A percentile compares a stretch with the other conserved stretches of the same genome.
Conservation (phyloP, 2,888 invertebrate genomes). For the Aproaerema taeniolella region DNA sequence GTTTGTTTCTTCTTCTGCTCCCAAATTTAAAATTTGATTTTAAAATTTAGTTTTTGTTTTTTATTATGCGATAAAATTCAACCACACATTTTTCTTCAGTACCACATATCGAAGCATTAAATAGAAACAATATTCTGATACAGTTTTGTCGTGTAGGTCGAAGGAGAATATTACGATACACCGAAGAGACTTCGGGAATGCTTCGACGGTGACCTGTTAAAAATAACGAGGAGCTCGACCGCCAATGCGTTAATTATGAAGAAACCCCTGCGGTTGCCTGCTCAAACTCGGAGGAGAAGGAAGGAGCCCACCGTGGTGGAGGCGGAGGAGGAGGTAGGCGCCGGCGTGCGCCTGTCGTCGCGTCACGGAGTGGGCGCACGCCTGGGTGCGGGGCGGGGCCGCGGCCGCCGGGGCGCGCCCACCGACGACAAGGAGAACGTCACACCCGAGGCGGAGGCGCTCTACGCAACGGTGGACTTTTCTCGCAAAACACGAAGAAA, state of each 20-base stretch:
- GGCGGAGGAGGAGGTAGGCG: slow-evolving; percentile 48
- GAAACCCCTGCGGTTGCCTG: slow-evolving; percentile 83
- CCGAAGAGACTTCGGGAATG: slow-evolving; percentile 84
- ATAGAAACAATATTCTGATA: too few relatives aligned
- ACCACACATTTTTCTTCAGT: too few relatives aligned
- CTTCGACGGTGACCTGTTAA: slow-evolving; percentile 70
- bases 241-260: slow-evolving; percentile 77
- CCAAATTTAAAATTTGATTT: not conserved
- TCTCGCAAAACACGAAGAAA: slow-evolving; percentile 78
- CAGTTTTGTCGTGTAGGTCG: slow-evolving; percentile 34
- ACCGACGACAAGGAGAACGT: slow-evolving; percentile 76
- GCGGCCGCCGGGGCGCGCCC: slow-evolving; percentile 32
- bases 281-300: slow-evolving; percentile 64
- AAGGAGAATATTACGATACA: slow-evolving; percentile 84
- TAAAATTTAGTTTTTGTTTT: slow-evolving; percentile 5
- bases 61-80: too few relatives aligned
- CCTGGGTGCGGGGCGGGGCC: slow-evolving; percentile 76
- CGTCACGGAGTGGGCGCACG: slow-evolving; percentile 81
- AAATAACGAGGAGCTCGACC: slow-evolving; percentile 47
- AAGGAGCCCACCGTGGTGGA: slow-evolving; percentile 52
- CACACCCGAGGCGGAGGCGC: slow-evolving; percentile 56
- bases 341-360: slow-evolving; percentile 76
- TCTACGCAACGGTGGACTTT: slow-evolving; percentile 84
- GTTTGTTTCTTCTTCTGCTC: too few relatives aligned
- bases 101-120: too few relatives aligned